Conservation (phyloP, 2,797 vertebrate genomes). For the Cottoperca gobio region DNA sequence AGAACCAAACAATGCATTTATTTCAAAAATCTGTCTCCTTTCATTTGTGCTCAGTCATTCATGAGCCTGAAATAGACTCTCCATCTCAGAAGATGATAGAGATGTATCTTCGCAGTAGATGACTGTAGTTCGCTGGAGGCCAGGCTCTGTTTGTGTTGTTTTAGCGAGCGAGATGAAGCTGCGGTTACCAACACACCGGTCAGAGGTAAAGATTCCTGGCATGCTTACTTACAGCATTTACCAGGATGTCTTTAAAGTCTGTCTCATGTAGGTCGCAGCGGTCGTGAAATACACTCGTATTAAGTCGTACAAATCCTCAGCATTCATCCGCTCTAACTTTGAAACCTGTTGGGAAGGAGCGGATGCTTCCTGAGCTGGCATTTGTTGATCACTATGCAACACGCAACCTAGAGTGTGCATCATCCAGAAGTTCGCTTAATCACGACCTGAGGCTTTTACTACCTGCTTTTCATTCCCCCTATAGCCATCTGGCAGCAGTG, state of each 20-base stretch:
- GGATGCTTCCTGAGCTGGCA: constrained; percentile 41
- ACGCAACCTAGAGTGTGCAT: constrained; percentile 60
- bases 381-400: constrained; percentile 71
- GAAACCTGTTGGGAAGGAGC: constrained; percentile 39
- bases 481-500: constrained; percentile 78
- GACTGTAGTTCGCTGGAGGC: constrained; percentile 57
- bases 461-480: constrained; percentile 65
- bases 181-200: constrained; percentile 28
- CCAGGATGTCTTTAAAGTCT: constrained; percentile 44
- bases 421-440: constrained; percentile 63
- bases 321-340: constrained; percentile 39
- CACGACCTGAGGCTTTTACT: constrained; percentile 71
- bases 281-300: constrained; percentile 34
- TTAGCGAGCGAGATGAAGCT: constrained; percentile 44
- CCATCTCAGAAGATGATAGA: constrained; percentile 64
- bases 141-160: constrained; percentile 54
- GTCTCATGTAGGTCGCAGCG: constrained; percentile 37
- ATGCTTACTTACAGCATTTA: constrained; percentile 51
- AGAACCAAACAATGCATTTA: constrained; percentile 53
- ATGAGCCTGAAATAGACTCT: constrained; percentile 64
- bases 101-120: constrained; percentile 53
- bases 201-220: constrained; percentile 58
- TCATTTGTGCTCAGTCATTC: constrained; percentile 66
- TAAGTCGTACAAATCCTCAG: constrained; percentile 34
- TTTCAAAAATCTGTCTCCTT: constrained; percentile 67